Base-by-base conservation (phyloP, 2,888 invertebrate species). In the Drosophila rellima region DNA sequence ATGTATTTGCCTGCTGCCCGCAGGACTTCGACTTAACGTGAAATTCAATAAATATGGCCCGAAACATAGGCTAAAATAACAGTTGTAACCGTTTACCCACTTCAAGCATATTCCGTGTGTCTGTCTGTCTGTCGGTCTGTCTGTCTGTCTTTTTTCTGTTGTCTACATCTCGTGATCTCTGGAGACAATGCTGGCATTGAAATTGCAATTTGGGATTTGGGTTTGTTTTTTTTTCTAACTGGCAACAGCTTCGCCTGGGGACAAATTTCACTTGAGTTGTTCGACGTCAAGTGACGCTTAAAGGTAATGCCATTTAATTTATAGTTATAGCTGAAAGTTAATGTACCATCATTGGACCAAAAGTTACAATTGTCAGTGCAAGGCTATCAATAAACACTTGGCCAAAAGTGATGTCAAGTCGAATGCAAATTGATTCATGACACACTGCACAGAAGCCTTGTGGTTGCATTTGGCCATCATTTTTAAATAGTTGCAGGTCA, bases 1-100 rank as follows among this genome's bases (percentile, higher is more conserved):
- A 29, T 80, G 67, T 70, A 64, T 56, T 54, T 44, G 61, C 65
- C 65, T 50, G 37, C 26, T 31, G 60, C 62, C 82, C 85, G 70
- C 63, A 70, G 72, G 69, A 68, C 42, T 44, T 17, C 3, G 31
- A 18, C 18, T 17, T 48, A 26, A 7, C 48, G 57, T 78, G 59
- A 69, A 89, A 88, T 83, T 88, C 87, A 83, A 83, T 88, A 83
- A 83, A 88, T 85, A 86, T 80, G 73, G 70, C 70, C 23, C 55
- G 51, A 73, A 78, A 73, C 61, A 64, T 74, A 51, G 79, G 61
- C 74, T 60, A 39, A 47, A 57, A 60, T 56, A 64, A 64, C 62
- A 47, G 60, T 61, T 45, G 35, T 42, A 47, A 57, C 45, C 56
- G 63, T 74, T 74, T 57, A 47, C 55, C 59, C 47, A 39, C 44